phyloP scores from a whole-genome alignment of 1,140 invertebrate species.

The Galleria mellonella region DNA sequence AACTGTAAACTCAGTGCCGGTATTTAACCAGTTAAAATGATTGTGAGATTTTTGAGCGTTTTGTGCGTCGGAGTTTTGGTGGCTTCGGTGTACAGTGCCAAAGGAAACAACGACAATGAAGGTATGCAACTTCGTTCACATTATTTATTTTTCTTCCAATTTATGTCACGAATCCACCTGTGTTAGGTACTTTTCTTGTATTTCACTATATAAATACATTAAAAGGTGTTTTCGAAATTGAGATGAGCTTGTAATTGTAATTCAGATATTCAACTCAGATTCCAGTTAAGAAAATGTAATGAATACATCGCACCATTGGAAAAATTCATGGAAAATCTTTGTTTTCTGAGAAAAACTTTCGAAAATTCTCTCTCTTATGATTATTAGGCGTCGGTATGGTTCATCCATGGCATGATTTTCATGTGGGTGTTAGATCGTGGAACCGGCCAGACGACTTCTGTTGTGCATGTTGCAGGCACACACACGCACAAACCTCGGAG shows the following conservation, averaged over 20 bases:
- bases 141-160: conserved; percentile 43
- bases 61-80: conserved; percentile 65
- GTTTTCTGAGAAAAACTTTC: background rate
- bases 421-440: conserved; percentile 26
- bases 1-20: conserved; percentile 60
- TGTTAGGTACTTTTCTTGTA: background rate
- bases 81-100: conserved; percentile 52
- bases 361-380: conserved; percentile 7
- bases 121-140: conserved; percentile 42
- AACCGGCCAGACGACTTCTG: conserved; percentile 36
- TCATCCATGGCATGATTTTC: conserved; percentile 7
- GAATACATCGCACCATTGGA: background rate
- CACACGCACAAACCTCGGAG: conserved; percentile 9
- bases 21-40: conserved; percentile 63
- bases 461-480: conserved; percentile 21
- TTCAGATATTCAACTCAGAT: too few species aligned
- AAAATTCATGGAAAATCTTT: background rate
- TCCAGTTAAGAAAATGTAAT: too few species aligned
- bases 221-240: too few species aligned
- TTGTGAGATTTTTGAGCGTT: conserved; percentile 67
- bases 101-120: conserved; percentile 70
- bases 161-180: conserved; percentile 15
- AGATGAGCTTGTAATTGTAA: too few species aligned
- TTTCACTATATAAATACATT: too few species aligned
- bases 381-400: conserved; percentile 2